Conservation (phyloP, 2,888 invertebrate species). For the Cataglyphis livida region DNA sequence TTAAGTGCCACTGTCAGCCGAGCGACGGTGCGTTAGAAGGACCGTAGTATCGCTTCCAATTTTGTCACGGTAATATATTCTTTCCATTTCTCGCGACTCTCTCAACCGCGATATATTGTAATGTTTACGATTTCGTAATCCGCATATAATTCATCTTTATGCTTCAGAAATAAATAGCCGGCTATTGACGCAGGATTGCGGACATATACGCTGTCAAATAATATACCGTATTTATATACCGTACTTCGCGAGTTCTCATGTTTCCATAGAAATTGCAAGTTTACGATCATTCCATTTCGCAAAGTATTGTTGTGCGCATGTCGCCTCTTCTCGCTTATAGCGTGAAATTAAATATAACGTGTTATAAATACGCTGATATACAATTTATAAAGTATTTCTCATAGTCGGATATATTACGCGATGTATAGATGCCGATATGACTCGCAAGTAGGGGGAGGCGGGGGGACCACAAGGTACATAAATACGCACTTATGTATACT, state of each 20-base stretch:
- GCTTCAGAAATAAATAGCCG: background rate
- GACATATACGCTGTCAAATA: background rate
- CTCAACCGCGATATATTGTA: conserved; percentile 14
- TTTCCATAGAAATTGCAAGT: background rate
- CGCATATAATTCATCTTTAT: conserved; percentile 18
- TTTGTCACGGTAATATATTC: background rate
- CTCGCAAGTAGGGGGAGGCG: conserved; percentile 33
- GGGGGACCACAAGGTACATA: conserved; percentile 40
- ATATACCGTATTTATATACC: background rate
- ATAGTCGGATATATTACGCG: background rate
- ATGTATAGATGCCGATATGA: conserved; percentile 27
- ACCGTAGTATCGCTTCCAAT: conserved; percentile 29
- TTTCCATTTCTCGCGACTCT: background rate
- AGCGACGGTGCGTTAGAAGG: conserved; percentile 56
- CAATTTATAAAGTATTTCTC: conserved; percentile 25
- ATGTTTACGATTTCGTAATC: conserved; percentile 50
- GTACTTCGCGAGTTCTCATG: background rate
- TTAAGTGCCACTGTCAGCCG: conserved; percentile 74
- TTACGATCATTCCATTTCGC: conserved; percentile 10
- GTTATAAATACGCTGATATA: conserved; percentile 34
- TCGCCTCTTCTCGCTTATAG: background rate
- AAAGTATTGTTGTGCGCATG: background rate
- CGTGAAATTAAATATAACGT: background rate
- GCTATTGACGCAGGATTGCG: background rate
- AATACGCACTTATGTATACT: conserved; percentile 55